Percentiles rank a stretch among this genome's conserved stretches.
Evolutionary conservation across 1,140 invertebrate genomes (phyloP).

Genomic region (Papilio polyxenes): DNA sequence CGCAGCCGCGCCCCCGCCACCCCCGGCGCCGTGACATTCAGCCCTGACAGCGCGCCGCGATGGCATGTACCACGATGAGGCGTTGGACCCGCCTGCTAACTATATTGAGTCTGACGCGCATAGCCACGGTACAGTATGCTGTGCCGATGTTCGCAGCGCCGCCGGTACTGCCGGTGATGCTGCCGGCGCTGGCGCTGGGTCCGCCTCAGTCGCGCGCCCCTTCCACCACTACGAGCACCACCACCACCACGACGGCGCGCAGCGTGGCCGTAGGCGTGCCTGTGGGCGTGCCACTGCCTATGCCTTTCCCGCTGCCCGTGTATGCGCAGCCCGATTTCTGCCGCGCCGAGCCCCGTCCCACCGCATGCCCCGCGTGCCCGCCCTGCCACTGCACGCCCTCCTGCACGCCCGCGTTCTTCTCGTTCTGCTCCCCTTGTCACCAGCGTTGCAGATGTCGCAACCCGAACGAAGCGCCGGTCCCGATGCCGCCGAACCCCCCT

Average conservation of each 20-base stretch:
- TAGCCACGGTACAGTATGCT: neutral
- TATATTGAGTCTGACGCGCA: neutral
- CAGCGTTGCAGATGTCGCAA: slow-evolving; percentile 64
- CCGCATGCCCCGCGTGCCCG: slow-evolving; percentile 60
- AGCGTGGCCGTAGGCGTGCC: slow-evolving; percentile 13
- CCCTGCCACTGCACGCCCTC: slow-evolving; percentile 63
- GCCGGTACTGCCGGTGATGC: slow-evolving; percentile 3
- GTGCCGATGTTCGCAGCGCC: slow-evolving; percentile 6
- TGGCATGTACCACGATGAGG: neutral
- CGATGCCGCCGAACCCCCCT: slow-evolving; percentile 30
- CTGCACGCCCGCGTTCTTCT: slow-evolving; percentile 68
- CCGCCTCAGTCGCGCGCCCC: neutral
- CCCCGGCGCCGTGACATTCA: neutral
- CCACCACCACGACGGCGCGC: slow-evolving; percentile 8
- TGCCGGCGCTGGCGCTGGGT: slow-evolving; percentile 9
- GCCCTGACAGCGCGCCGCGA: neutral
- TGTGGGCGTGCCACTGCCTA: slow-evolving; percentile 18
- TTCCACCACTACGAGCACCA: neutral
- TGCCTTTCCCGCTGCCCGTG: neutral
- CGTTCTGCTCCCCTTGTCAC: slow-evolving; percentile 70
- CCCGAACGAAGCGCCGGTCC: slow-evolving; percentile 48
- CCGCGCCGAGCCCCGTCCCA: slow-evolving; percentile 41
- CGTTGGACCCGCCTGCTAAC: neutral
- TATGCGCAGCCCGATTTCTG: slow-evolving; percentile 34
- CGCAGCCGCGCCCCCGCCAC: neutral